These are phyloP conservation scores for Odontomyia ornata DNA, from an alignment of 2,888 invertebrate genomes.

Conservation along the genomic window DNA sequence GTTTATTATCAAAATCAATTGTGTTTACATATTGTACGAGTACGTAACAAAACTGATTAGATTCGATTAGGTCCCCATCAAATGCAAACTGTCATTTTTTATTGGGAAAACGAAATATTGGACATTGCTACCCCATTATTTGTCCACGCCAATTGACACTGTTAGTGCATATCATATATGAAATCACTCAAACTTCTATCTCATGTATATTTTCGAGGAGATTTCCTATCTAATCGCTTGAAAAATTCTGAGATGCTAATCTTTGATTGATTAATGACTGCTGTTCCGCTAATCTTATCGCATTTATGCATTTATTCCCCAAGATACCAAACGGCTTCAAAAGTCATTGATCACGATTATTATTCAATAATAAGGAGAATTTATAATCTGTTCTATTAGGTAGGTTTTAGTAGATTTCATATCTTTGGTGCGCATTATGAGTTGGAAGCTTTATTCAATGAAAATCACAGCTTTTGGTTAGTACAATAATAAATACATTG, in stretches of 20 bases:
- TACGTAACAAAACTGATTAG: slow-evolving; percentile 5
- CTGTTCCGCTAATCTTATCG: slow-evolving; percentile 38
- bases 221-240: slow-evolving; percentile 38
- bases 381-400: slow-evolving; percentile 20
- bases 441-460: background rate
- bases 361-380: slow-evolving; percentile 19
- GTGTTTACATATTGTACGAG: background rate
- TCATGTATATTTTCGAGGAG: background rate
- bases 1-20: background rate
- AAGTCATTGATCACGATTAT: slow-evolving; percentile 30
- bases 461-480: slow-evolving; percentile 18
- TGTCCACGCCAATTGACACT: background rate
- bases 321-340: background rate
- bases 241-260: slow-evolving; percentile 33
- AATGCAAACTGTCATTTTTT: background rate
- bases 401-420: background rate
- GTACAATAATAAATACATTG: slow-evolving; percentile 13
- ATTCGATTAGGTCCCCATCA: background rate
- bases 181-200: background rate
- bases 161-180: background rate
- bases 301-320: background rate
- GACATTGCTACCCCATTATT: background rate
- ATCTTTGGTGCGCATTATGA: background rate
- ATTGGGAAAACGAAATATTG: background rate
- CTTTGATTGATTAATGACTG: slow-evolving; percentile 41